A percentile compares a stretch with the other conserved stretches of the same genome.
Evolutionary conservation across 2,888 invertebrate species (phyloP).

Genomic region (Thereva nobilitata): DNA sequence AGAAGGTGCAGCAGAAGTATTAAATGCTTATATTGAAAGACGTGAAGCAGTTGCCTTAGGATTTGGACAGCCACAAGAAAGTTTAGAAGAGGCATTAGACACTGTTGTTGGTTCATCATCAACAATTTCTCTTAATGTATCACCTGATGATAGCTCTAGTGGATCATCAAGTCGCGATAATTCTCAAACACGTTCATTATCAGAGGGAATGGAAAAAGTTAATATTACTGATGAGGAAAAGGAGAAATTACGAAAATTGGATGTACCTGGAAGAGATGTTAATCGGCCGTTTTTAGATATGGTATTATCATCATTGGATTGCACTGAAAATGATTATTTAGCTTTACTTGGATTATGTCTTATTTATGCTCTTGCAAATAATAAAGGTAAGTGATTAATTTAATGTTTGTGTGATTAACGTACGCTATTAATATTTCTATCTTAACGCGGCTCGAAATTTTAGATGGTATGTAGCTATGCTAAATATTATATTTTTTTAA

Average conservation of each 20-base stretch:
- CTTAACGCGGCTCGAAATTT: slow-evolving; percentile 23
- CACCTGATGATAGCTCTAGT: slow-evolving; percentile 37
- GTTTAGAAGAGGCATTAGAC: slow-evolving; percentile 76
- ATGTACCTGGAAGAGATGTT: slow-evolving; percentile 46
- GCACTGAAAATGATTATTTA: slow-evolving; percentile 91
- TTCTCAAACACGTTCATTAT: slow-evolving; percentile 9
- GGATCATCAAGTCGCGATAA: slow-evolving; percentile 39
- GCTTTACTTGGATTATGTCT: slow-evolving; percentile 89
- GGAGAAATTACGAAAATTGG: slow-evolving; percentile 61
- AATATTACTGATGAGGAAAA: slow-evolving; percentile 96
- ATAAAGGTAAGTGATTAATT: background rate
- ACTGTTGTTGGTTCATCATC: slow-evolving; percentile 52
- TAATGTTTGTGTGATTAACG: background rate
- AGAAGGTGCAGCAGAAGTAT: slow-evolving; percentile 69
- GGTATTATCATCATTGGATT: slow-evolving; percentile 83
- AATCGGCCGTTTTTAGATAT: slow-evolving; percentile 79
- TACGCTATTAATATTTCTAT: slow-evolving; percentile 10
- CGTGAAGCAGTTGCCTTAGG: slow-evolving; percentile 64
- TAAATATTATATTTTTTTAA: slow-evolving; percentile 12
- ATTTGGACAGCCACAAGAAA: slow-evolving; percentile 73
- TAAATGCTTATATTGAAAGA: slow-evolving; percentile 68
- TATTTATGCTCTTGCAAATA: slow-evolving; percentile 86
- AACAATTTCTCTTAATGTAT: slow-evolving; percentile 31
- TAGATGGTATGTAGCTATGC: slow-evolving; percentile 30
- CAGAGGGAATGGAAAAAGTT: slow-evolving; percentile 56